Evolutionary conservation across 2,797 vertebrate species (phyloP).

Genomic region (Intellagama lesueurii): DNA sequence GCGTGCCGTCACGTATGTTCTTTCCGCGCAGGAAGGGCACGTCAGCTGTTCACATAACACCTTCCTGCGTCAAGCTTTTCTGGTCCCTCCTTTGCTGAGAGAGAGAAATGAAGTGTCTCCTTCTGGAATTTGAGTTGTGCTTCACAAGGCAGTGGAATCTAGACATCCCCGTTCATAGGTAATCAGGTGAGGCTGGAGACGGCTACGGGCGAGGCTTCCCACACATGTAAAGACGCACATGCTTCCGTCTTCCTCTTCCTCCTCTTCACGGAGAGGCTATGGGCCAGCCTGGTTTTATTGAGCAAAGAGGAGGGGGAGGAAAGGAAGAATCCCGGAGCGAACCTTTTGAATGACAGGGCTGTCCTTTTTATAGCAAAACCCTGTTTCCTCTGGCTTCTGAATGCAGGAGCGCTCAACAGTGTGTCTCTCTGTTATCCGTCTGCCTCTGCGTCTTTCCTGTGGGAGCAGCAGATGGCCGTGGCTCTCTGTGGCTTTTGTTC

Average conservation of each 20-base stretch:
- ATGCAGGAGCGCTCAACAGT: not conserved
- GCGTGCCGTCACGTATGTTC: not conserved
- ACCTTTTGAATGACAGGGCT: not conserved
- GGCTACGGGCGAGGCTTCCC: not conserved
- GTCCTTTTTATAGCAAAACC: slow-evolving; percentile 18
- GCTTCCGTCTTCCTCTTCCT: not conserved
- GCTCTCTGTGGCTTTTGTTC: slow-evolving; percentile 8
- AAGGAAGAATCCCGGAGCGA: not conserved
- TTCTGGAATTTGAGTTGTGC: not conserved
- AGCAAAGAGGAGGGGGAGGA: not conserved
- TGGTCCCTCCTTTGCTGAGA: not conserved
- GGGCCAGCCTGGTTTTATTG: not conserved
- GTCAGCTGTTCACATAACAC: too few relatives aligned
- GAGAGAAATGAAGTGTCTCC: too few relatives aligned
- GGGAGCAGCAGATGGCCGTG: not conserved
- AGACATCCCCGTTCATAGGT: not conserved
- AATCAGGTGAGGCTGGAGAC: not conserved
- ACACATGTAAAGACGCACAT: too few relatives aligned
- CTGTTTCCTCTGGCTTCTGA: not conserved
- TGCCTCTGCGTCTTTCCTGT: slow-evolving; percentile 14
- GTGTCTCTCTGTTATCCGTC: not conserved
- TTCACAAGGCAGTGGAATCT: too few relatives aligned
- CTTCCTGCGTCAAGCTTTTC: not conserved
- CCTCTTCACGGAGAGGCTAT: not conserved
- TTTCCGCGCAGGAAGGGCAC: not conserved